Percentiles rank a stretch among this genome's conserved stretches.
phyloP scores from a whole-genome alignment of 2,797 vertebrate genomes.

The Spea hammondii region DNA sequence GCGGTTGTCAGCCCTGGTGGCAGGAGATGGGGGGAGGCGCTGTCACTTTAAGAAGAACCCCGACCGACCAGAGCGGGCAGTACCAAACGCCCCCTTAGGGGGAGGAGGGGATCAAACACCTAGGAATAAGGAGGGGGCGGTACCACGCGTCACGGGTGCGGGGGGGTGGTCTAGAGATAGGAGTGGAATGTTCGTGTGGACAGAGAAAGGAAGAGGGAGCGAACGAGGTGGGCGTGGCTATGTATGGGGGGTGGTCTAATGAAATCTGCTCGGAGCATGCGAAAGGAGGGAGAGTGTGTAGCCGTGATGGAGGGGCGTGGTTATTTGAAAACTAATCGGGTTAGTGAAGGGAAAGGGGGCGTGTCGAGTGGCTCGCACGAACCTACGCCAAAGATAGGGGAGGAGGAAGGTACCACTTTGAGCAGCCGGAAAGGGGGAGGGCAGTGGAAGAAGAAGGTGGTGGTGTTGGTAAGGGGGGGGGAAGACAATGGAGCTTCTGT shows the following conservation, averaged over 20 bases:
- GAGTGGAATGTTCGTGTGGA: slow-evolving; percentile 47
- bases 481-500: slow-evolving; percentile 75
- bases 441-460: slow-evolving; percentile 54
- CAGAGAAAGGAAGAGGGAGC: slow-evolving; percentile 23
- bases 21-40: slow-evolving; percentile 47
- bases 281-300: slow-evolving; percentile 22
- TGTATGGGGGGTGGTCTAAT: slow-evolving; percentile 13
- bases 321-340: slow-evolving; percentile 31
- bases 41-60: slow-evolving; percentile 41
- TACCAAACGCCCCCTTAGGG: slow-evolving; percentile 6
- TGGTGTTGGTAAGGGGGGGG: slow-evolving; percentile 70
- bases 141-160: slow-evolving; percentile 54
- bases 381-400: slow-evolving; percentile 22
- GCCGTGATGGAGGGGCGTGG: slow-evolving; percentile 61
- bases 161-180: slow-evolving; percentile 38
- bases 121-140: slow-evolving; percentile 51
- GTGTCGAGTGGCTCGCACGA: not conserved
- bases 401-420: slow-evolving; percentile 40
- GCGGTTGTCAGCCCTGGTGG: not conserved
- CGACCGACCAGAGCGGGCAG: slow-evolving; percentile 40
- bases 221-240: slow-evolving; percentile 19
- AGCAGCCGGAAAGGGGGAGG: slow-evolving; percentile 42
- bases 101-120: slow-evolving; percentile 9
- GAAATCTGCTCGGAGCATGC: slow-evolving; percentile 3
- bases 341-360: not conserved